Conservation (phyloP, 2,113 vertebrate species). For the Cervus canadensis region DNA sequence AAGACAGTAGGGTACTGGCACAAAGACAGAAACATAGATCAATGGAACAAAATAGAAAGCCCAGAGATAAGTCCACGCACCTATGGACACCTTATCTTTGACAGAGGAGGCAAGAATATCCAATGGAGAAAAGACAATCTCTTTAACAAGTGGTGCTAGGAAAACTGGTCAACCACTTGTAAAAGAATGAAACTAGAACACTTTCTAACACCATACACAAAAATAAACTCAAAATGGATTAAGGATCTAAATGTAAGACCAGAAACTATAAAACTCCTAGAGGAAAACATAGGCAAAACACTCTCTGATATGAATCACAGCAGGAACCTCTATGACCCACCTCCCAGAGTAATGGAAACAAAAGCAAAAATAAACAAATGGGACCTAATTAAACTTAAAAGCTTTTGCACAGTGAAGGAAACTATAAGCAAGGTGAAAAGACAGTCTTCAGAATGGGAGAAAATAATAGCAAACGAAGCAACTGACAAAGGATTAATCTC, state of each 20-base stretch:
- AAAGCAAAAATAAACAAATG: neutral
- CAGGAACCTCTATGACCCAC: neutral
- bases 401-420: neutral
- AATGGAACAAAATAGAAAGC: too few species aligned
- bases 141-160: too few species aligned
- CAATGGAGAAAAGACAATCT: too few species aligned
- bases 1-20: too few species aligned
- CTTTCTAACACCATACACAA: neutral
- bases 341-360: neutral
- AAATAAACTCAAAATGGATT: neutral
- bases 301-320: neutral
- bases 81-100: too few species aligned
- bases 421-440: neutral
- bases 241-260: neutral
- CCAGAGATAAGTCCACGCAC: too few species aligned
- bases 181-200: neutral
- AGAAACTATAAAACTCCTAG: neutral
- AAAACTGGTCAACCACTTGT: too few species aligned
- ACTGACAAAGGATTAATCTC: neutral
- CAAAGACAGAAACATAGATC: too few species aligned
- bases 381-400: neutral
- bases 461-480: neutral
- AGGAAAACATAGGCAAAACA: neutral
- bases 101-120: too few species aligned
- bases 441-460: neutral